phyloP scores from a whole-genome alignment of 2,797 vertebrate genomes.

The Enteromius unitaeniatus region DNA sequence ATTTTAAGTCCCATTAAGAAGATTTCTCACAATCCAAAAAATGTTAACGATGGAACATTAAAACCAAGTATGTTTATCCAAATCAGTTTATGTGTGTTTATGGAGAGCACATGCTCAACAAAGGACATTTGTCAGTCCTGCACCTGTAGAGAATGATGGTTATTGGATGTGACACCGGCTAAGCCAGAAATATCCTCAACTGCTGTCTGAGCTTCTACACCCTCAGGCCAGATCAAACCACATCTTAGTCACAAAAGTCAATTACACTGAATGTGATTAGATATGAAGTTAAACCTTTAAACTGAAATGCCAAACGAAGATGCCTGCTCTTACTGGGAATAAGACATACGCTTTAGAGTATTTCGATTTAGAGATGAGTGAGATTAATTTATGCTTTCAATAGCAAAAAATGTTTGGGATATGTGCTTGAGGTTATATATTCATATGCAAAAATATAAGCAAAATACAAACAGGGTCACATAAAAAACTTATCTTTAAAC shows the following conservation, averaged over 20 bases:
- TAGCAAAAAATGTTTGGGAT: background rate
- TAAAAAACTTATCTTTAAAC: background rate
- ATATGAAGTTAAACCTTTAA: slow-evolving; percentile 29
- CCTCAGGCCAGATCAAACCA: slow-evolving; percentile 36
- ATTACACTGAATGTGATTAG: slow-evolving; percentile 37
- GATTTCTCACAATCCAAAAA: background rate
- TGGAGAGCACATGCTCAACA: slow-evolving; percentile 2
- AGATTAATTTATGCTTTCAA: background rate
- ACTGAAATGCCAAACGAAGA: slow-evolving; percentile 31
- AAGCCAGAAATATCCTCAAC: slow-evolving; percentile 53
- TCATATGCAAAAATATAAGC: background rate
- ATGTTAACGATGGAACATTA: slow-evolving; percentile 23
- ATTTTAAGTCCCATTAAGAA: background rate
- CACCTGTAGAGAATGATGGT: slow-evolving; percentile 53
- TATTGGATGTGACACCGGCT: slow-evolving; percentile 36
- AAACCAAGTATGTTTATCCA: slow-evolving; percentile 38
- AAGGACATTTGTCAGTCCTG: slow-evolving; percentile 50
- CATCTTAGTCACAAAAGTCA: slow-evolving; percentile 43
- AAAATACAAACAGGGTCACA: background rate
- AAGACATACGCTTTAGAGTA: background rate
- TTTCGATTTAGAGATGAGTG: background rate
- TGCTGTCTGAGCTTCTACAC: slow-evolving; percentile 37
- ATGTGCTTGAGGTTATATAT: background rate
- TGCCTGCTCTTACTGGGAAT: slow-evolving; percentile 17
- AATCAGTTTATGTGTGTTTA: slow-evolving; percentile 15